These are phyloP conservation scores for Platycnemis pennipes DNA, from an alignment of 2,888 invertebrate genomes.

Conservation along the genomic window DNA sequence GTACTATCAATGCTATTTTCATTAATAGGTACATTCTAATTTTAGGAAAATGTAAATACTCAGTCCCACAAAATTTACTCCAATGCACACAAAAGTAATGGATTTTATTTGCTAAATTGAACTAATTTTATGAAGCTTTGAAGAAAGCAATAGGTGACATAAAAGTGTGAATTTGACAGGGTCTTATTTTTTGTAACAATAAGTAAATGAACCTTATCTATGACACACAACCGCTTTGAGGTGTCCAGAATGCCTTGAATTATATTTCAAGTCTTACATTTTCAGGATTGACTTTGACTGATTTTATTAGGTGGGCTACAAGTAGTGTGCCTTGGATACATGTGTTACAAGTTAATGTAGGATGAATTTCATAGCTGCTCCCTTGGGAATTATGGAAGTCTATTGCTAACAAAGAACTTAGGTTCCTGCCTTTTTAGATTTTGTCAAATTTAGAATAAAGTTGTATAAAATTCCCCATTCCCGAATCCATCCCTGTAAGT, in stretches of 20 bases:
- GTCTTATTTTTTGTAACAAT: neutral
- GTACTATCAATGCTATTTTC: neutral
- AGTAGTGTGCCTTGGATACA: conserved; percentile 58
- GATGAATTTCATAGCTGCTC: conserved; percentile 26
- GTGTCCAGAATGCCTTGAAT: neutral
- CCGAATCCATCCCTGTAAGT: neutral
- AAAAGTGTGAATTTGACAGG: neutral
- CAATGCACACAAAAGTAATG: neutral
- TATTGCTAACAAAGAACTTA: neutral
- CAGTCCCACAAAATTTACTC: neutral
- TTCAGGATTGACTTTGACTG: conserved; percentile 16
- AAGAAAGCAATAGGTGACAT: neutral
- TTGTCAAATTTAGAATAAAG: neutral
- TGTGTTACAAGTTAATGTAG: conserved; percentile 38
- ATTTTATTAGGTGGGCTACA: conserved; percentile 54
- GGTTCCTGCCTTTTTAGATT: neutral
- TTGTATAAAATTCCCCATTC: neutral
- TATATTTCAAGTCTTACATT: conserved; percentile 27
- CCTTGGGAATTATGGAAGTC: conserved; percentile 27
- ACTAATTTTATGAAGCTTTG: neutral
- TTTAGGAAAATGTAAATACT: neutral
- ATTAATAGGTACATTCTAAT: neutral
- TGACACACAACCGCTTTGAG: neutral
- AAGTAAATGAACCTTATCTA: neutral
- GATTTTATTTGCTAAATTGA: neutral